Evolutionary conservation across 2,113 vertebrate species (phyloP).

Genomic region (Actenoides lindsayi): DNA sequence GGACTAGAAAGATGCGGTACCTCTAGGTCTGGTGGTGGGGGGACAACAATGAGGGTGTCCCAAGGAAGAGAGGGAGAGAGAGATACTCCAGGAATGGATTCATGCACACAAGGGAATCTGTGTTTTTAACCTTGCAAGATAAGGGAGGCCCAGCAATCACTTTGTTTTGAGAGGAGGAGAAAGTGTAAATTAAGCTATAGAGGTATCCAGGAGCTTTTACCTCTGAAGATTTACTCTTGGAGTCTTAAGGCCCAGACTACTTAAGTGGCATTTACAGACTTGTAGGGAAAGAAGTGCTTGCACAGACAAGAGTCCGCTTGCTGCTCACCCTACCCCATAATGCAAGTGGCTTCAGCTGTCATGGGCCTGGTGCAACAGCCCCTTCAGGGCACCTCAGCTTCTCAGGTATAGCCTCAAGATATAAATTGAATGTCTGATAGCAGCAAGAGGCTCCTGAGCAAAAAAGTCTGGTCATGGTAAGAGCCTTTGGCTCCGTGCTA

Average conservation of each 20-base stretch:
- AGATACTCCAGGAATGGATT: not conserved
- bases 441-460: not conserved
- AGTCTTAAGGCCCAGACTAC: not conserved
- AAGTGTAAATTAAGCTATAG: not conserved
- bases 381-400: not conserved
- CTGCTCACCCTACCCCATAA: not conserved
- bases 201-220: not conserved
- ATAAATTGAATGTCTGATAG: not conserved
- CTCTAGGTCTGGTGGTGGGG: not conserved
- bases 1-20: not conserved
- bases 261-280: not conserved
- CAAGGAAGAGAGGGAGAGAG: not conserved
- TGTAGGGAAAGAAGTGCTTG: not conserved
- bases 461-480: not conserved
- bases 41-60: not conserved
- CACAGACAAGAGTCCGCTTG: not conserved
- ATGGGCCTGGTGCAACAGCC: not conserved
- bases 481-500: not conserved
- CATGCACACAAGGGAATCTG: not conserved
- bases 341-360: not conserved
- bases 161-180: not conserved
- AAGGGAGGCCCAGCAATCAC: not conserved
- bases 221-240: not conserved
- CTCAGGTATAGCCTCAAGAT: not conserved
- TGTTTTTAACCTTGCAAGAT: not conserved